Evolutionary conservation across 2,797 vertebrate genomes (phyloP).

Genomic region (Botia kubotai): DNA sequence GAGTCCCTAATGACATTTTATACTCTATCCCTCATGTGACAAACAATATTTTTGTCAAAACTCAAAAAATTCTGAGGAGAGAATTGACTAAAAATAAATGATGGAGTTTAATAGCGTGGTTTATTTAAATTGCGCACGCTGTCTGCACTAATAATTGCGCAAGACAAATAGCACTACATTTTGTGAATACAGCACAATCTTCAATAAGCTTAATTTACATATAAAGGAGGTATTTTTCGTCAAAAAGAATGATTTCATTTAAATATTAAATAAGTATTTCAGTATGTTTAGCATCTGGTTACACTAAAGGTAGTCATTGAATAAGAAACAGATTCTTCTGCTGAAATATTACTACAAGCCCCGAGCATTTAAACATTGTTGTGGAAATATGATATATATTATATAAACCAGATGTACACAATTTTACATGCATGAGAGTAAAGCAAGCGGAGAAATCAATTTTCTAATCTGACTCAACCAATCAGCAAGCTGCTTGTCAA

Average conservation of each 20-base stretch:
- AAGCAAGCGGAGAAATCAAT: constrained; percentile 42
- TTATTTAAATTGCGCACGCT: no score
- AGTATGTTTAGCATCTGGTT: no score
- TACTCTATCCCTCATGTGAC: background rate
- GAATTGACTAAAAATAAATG: background rate
- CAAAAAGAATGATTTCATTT: no score
- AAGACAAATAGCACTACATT: background rate
- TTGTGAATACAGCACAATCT: background rate
- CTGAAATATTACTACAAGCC: background rate
- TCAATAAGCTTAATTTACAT: background rate
- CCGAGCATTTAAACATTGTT: constrained; percentile 14
- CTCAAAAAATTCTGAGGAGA: background rate
- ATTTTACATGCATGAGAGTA: constrained; percentile 28
- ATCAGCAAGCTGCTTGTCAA: constrained; percentile 54
- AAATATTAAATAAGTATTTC: no score
- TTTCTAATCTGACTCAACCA: constrained; percentile 54
- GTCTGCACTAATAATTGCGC: no score
- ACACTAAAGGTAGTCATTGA: no score
- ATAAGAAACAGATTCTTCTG: no score
- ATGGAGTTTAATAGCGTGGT: background rate
- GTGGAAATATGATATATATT: background rate
- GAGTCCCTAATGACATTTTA: constrained; percentile 37
- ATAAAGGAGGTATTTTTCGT: no score
- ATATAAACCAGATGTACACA: constrained; percentile 34
- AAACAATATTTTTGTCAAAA: constrained; percentile 7